These are phyloP conservation scores for Zosterops pallidus DNA, from an alignment of 2,113 vertebrate genomes.

Conservation along the genomic window DNA sequence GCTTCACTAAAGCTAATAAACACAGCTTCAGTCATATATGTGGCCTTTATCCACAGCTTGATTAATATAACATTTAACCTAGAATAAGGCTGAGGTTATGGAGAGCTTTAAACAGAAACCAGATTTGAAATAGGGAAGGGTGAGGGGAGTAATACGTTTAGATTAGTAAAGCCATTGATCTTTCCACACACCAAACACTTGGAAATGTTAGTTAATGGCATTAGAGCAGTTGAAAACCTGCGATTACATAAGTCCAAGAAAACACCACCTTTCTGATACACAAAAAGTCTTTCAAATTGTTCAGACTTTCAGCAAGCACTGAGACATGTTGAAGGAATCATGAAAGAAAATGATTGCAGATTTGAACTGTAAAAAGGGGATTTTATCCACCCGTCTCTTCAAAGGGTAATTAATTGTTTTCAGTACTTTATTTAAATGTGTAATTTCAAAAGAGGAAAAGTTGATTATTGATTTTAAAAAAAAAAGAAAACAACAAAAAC, in stretches of 20 bases:
- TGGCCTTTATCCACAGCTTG: constrained; percentile 69
- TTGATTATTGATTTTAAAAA: background rate
- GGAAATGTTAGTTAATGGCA: constrained; percentile 43
- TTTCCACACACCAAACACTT: constrained; percentile 43
- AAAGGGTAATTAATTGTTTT: constrained; percentile 40
- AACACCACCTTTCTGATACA: constrained; percentile 2
- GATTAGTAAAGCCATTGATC: constrained; percentile 65
- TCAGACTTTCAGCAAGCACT: background rate
- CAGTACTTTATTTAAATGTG: constrained; percentile 14
- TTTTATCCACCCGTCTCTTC: background rate
- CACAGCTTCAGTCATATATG: constrained; percentile 60
- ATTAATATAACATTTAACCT: constrained; percentile 74
- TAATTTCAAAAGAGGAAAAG: constrained; percentile 1
- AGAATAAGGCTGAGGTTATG: constrained; percentile 63
- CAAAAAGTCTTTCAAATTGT: background rate
- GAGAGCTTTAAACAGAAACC: constrained; percentile 69
- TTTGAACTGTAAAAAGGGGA: background rate
- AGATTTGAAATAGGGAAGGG: constrained; percentile 49
- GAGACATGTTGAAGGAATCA: constrained; percentile 38
- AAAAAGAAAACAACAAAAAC: background rate
- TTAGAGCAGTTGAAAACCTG: constrained; percentile 27
- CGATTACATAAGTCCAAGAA: constrained; percentile 43
- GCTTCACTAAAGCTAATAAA: constrained; percentile 69
- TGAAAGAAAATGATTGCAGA: background rate
- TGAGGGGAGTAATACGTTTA: constrained; percentile 42